A percentile compares a stretch with the other conserved stretches of the same genome.
Evolutionary conservation across 2,113 vertebrate genomes (phyloP).

Genomic region (Nothocercus julius): DNA sequence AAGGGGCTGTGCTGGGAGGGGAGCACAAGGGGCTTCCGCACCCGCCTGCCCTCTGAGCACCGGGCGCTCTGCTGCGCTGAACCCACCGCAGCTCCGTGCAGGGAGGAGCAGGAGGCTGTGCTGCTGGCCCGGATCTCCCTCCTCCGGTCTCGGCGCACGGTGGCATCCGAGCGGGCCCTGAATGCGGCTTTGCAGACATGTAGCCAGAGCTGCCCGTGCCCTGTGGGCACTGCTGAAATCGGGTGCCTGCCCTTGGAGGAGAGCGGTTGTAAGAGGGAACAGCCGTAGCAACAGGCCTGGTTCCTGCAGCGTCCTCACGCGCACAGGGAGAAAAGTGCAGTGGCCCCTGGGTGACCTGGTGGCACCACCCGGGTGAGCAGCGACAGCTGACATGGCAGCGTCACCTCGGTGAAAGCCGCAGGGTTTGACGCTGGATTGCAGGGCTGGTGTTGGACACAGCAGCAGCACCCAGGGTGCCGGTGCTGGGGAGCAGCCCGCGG

Average conservation of each 20-base stretch:
- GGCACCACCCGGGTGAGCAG: background rate
- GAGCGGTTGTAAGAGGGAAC: background rate
- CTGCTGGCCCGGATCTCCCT: background rate
- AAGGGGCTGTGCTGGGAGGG: background rate
- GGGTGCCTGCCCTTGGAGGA: background rate
- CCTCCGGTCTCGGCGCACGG: too few species aligned
- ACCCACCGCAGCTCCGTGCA: background rate
- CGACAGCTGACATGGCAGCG: background rate
- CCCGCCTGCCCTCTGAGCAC: too few species aligned
- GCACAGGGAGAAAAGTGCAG: too few species aligned
- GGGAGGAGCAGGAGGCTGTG: background rate
- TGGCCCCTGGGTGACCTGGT: too few species aligned
- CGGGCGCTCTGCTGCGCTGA: too few species aligned
- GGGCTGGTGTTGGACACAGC: accelerated
- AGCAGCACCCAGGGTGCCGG: background rate
- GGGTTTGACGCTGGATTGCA: too few species aligned
- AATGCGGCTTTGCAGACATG: too few species aligned
- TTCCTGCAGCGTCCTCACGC: background rate
- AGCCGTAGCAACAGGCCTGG: too few species aligned
- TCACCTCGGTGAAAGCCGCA: background rate
- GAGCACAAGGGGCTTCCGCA: background rate
- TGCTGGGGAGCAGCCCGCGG: accelerated
- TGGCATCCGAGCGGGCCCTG: background rate
- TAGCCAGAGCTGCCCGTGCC: background rate
- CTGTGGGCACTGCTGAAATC: background rate